Base-by-base conservation (phyloP, 2,797 vertebrate genomes). In the Momotus momota region DNA sequence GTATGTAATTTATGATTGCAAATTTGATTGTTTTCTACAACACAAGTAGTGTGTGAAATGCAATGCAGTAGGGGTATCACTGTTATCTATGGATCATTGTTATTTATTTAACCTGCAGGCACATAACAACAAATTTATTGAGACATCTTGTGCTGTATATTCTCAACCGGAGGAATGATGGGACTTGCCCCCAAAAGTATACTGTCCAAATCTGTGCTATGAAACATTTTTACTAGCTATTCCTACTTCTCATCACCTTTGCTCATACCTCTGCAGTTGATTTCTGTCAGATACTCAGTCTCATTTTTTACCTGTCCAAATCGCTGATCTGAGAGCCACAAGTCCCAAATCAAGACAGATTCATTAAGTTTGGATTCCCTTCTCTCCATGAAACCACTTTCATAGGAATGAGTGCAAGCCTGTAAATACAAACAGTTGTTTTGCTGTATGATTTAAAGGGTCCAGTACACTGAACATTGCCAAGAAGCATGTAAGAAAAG, bases 1-100 rank as follows among this genome's bases (percentile, higher is more conserved):
- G 5, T 54, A 26, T 0, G 0, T 57, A 33, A 49, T 7, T 77
- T n/a, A 25, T 14, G 22, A 25, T 49, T 75, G 22, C 49, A 60
- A 40, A 74, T 83, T 33, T 55, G 22, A 8, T 31, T 60, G 7
- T 65, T 81, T 83, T 23, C 43, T 60, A 69, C 69, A 83, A 55
- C 8, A 78, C 17, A 62, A 40, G 16, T 19, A 35, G 11, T 43
- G 14, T 11, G 7, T 67, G 61, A 86, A 35, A 31, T 83, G 54
- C 60, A 57, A 61, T 65, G 26, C 7, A 72, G 12, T 51, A 43
- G 20, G 27, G 35, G 14, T 58, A 61, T 19, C 18, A 17, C 35
- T 35, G 10, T 61, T 57, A 57, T 10, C 22, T 90, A 60, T 91
- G 49, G 5, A 43, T 87, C 13, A 2, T 17, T 87, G 6, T 55